These are phyloP conservation scores for Hypomesus transpacificus DNA, from an alignment of 2,113 vertebrate genomes.

Conservation along the genomic window DNA sequence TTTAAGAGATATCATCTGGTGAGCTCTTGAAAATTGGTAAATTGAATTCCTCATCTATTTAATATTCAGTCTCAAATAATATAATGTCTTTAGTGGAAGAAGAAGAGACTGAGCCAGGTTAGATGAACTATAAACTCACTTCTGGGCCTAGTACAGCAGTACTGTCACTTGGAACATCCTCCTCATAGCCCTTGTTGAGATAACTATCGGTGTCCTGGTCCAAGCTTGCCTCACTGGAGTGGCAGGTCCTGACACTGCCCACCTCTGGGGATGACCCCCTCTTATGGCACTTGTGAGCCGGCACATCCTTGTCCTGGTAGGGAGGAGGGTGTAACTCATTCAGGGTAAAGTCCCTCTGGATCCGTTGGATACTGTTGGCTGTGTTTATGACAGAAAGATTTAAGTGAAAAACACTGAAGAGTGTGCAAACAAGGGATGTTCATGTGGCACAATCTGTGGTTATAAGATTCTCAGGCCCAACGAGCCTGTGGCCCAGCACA, in stretches of 20 bases:
- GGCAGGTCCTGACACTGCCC: slow-evolving; percentile 52
- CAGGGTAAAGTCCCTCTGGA: slow-evolving; percentile 80
- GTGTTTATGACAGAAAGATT: slow-evolving; percentile 34
- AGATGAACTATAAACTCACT: slow-evolving; percentile 65
- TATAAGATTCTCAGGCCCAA: too few relatives aligned
- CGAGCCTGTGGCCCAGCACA: too few relatives aligned
- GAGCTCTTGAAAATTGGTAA: too few relatives aligned
- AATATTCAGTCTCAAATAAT: too few relatives aligned
- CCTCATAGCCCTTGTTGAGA: slow-evolving; percentile 88
- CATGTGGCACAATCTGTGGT: too few relatives aligned
- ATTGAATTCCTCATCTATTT: too few relatives aligned
- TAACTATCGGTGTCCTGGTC: slow-evolving; percentile 87
- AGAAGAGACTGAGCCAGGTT: neutral
- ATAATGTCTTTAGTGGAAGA: neutral
- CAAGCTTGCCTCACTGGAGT: slow-evolving; percentile 83
- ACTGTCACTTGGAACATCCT: slow-evolving; percentile 94
- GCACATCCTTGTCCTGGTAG: slow-evolving; percentile 81
- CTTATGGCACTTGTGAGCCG: slow-evolving; percentile 71
- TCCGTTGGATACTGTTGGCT: slow-evolving; percentile 86
- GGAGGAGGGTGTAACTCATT: slow-evolving; percentile 88
- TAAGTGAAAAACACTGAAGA: neutral
- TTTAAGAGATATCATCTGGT: too few relatives aligned
- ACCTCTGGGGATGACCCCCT: slow-evolving; percentile 72
- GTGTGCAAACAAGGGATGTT: too few relatives aligned
- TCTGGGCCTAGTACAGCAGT: slow-evolving; percentile 90